Evolutionary conservation across 1,140 invertebrate genomes (phyloP).

Genomic region (Probaryconus sp.): DNA sequence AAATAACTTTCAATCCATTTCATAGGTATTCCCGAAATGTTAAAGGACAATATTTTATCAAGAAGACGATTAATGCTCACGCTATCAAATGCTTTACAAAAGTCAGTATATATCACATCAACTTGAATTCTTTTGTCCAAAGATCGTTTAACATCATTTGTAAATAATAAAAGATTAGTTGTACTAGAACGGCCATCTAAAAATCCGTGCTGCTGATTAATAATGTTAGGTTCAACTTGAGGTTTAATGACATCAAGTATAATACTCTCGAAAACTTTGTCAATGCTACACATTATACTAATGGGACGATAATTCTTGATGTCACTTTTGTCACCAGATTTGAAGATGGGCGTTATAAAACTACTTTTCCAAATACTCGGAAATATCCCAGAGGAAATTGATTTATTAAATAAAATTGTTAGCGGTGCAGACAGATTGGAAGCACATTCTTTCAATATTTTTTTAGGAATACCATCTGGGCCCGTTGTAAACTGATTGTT

Average conservation of each 20-base stretch:
- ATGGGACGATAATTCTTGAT: conserved; percentile 20
- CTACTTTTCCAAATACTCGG: background rate
- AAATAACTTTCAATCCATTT: background rate
- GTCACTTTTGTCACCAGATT: background rate
- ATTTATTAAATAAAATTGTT: conserved; percentile 3
- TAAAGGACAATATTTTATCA: background rate
- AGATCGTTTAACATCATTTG: background rate
- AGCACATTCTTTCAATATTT: too few species aligned
- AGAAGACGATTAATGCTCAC: background rate
- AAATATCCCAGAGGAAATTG: conserved; percentile 1
- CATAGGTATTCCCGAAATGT: background rate
- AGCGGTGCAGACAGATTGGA: background rate
- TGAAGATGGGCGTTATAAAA: conserved; percentile 4
- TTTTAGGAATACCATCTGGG: too few species aligned
- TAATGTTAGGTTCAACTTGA: background rate
- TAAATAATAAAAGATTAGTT: conserved; percentile 5
- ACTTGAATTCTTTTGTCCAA: too few species aligned
- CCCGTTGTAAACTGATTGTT: too few species aligned
- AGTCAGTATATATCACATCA: background rate
- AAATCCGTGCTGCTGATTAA: conserved; percentile 15
- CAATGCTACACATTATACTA: conserved; percentile 2
- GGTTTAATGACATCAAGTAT: background rate
- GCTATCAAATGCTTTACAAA: background rate
- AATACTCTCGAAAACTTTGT: conserved; percentile 14
- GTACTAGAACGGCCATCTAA: background rate